These are phyloP conservation scores for Cyclophora albipunctata DNA, from an alignment of 2,888 invertebrate genomes.

Conservation along the genomic window DNA sequence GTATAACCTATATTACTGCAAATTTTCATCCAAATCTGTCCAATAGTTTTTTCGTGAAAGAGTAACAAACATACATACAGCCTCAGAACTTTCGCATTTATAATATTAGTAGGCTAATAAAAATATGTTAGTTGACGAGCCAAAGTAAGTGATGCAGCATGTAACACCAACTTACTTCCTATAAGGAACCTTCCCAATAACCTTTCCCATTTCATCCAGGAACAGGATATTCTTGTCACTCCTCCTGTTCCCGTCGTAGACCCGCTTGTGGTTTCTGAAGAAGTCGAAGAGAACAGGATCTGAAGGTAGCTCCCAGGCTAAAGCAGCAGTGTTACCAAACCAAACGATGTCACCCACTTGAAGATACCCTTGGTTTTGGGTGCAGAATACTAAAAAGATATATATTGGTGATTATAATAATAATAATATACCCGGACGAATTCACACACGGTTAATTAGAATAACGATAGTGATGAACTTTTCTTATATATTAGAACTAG, in stretches of 20 bases:
- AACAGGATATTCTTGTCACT: slow-evolving; percentile 46
- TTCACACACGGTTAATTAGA: too few species aligned
- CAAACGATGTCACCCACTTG: slow-evolving; percentile 78
- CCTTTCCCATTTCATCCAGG: slow-evolving; percentile 49
- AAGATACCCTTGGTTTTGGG: slow-evolving; percentile 76
- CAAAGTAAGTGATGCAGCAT: too few species aligned
- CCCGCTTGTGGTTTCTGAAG: slow-evolving; percentile 34
- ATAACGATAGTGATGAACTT: too few species aligned
- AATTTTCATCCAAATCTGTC: too few species aligned
- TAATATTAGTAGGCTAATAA: too few species aligned
- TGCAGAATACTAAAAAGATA: slow-evolving; percentile 73
- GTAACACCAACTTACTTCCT: slow-evolving; percentile 32
- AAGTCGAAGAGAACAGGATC: slow-evolving; percentile 54
- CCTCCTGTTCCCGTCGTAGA: slow-evolving; percentile 32
- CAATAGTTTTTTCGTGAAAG: too few species aligned
- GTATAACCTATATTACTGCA: too few species aligned
- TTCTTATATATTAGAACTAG: too few species aligned
- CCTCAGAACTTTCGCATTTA: too few species aligned
- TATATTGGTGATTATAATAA: neutral
- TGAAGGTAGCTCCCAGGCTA: slow-evolving; percentile 85
- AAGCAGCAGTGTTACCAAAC: slow-evolving; percentile 82
- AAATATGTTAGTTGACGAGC: too few species aligned
- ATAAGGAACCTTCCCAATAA: slow-evolving; percentile 49
- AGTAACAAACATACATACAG: too few species aligned
- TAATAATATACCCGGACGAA: too few species aligned